Evolutionary conservation across 2,797 vertebrate genomes (phyloP), one percentile per base, ranked within the genome.

Genomic region (Oryzias dopingdopingensis): DNA sequence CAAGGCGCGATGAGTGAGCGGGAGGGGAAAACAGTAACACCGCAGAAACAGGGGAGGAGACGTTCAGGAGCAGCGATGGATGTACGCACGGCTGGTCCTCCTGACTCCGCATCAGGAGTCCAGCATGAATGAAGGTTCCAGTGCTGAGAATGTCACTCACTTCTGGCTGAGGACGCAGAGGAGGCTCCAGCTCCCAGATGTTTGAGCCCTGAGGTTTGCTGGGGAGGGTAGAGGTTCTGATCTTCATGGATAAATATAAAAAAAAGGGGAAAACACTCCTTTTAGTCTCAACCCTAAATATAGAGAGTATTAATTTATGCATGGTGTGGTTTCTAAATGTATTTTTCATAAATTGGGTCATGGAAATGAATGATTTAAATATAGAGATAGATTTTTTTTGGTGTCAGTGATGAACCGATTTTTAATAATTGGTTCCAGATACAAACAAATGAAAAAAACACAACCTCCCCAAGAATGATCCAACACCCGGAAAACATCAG

Each of bases 31-130:
- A 70, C 83, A 67, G 80, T 64, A 84, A 84, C 77, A 86, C 88
- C 83, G 88, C 88, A 88, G 88, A 86, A 81, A 85, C 86, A 87
- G 86, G 86, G 88, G 85, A 88, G 88, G 88, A 87, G 84, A 84
- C 85, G 86, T 84, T 74, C 65, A 70, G 49, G 42, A 71, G 63
- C 84, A 72, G 74, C 60, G 79, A 76, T 56, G 67, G 79, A 76
- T 56, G 67, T 79, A 79, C 83, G 79, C 85, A 84, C 77, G 69
- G 75, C 66, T 73, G 84, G 67, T 81, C 74, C 83, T 79, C 71
- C 82, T 75, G 75, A 81, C 79, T 88, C 85, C 85, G 87, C 86
- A 88, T 85, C 84, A 77, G 82, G 80, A 85, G 73, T 74, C 76
- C 69, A 52, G 63, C 50, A 80, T 62, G 57, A 67, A 83, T 77